Percentiles rank a stretch among this genome's conserved stretches.
Evolutionary conservation across 1,140 invertebrate species (phyloP).

Genomic region (Cotesia glomerata): DNA sequence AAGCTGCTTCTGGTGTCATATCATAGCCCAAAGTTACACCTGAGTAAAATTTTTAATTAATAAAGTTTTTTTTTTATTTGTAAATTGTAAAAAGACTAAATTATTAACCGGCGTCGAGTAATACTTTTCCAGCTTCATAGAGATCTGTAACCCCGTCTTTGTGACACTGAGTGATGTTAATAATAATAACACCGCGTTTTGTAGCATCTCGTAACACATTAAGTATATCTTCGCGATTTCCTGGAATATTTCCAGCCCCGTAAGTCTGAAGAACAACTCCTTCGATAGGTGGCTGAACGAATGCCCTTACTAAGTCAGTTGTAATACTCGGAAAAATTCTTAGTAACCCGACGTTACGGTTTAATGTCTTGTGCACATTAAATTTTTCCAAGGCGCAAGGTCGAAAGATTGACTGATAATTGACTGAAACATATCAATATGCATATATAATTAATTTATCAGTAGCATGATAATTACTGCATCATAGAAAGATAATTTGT

Average conservation of each 20-base stretch:
- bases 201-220: slow-evolving; percentile 76
- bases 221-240: slow-evolving; percentile 82
- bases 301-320: slow-evolving; percentile 76
- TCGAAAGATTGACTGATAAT: slow-evolving; percentile 80
- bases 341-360: slow-evolving; percentile 84
- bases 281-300: slow-evolving; percentile 83
- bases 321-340: slow-evolving; percentile 92
- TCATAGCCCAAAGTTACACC: slow-evolving; percentile 90
- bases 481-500: background rate
- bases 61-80: background rate
- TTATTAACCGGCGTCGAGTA: slow-evolving; percentile 48
- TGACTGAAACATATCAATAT: slow-evolving; percentile 66
- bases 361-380: slow-evolving; percentile 77
- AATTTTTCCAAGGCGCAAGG: slow-evolving; percentile 77
- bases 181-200: slow-evolving; percentile 82
- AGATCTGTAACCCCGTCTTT: slow-evolving; percentile 76
- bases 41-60: slow-evolving; percentile 10
- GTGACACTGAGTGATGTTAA: slow-evolving; percentile 92
- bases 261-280: slow-evolving; percentile 93
- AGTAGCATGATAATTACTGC: background rate
- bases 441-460: background rate
- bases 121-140: slow-evolving; percentile 80
- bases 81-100: background rate
- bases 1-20: slow-evolving; percentile 94
- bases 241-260: slow-evolving; percentile 91